Base-by-base conservation (phyloP, 1,140 invertebrate species). In the Lasioglossum baleicum region DNA sequence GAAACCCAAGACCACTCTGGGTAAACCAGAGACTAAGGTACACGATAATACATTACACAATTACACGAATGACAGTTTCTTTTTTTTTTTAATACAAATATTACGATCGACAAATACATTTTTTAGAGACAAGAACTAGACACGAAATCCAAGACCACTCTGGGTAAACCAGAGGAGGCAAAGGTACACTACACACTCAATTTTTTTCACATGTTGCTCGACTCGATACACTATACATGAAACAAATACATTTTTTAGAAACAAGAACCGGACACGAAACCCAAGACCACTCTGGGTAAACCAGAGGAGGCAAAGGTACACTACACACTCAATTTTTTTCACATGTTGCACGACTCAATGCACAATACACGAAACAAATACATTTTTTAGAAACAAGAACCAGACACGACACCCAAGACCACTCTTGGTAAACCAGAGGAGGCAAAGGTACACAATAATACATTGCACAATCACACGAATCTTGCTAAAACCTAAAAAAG, bases 11-110 rank as follows among this genome's bases (percentile, higher is more conserved):
- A 58, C 71, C 4, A 87, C 82, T 75, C 80, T 83, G 8, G 64
- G 73, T 73, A 89, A 84, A 88, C 80, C 85, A n/a, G n/a, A 89
- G 82, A 51, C 83, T 26, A 89, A 90, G 88, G 90, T 91, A 91
- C 83, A 88, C 65, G 26, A 26, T 26, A 26, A 26, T 26, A 26
- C 26, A 26, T 26, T 35, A 58, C 31, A 40, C 51, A 51, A 44
- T 48, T 15, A 17, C 13, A 53, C 51, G 15, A 53, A 1, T 26
- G 26, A 26, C 26, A 26, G 26, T 26, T 26, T 26, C 26, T 0
- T 26, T 26, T 26, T 26, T 26, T 26, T 26, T 26, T 26, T n/a
- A n/a, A 26, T 26, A 26, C 26, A 26, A 26, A 26, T 26, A 1
- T 26, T 26, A 26, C 26, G 1, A 26, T 1, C 26, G 26, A 53